Percentiles rank a stretch among this genome's conserved stretches.
Evolutionary conservation across 2,797 vertebrate species (phyloP).

Genomic region (Sebastes vulpes): DNA sequence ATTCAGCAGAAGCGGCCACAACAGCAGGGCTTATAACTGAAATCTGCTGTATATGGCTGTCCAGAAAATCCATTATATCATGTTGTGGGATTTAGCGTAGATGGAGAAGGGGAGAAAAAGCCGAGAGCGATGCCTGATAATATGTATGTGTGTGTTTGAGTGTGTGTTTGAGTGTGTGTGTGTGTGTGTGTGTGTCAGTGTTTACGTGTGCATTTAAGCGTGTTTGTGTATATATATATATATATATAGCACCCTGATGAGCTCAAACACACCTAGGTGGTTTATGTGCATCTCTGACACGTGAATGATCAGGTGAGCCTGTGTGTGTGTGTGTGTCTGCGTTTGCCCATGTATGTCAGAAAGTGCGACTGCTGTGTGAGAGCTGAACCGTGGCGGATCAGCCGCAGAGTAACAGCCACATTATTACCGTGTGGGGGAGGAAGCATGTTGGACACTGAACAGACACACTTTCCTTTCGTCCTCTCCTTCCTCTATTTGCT

Average conservation of each 20-base stretch:
- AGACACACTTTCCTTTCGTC: slow-evolving; percentile 1
- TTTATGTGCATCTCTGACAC: neutral
- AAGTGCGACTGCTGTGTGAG: slow-evolving; percentile 1
- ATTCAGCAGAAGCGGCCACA: neutral
- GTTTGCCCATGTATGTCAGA: neutral
- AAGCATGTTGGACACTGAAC: neutral
- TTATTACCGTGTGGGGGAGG: neutral
- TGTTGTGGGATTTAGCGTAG: slow-evolving; percentile 4
- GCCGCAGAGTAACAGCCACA: neutral
- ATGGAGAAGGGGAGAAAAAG: slow-evolving; percentile 1
- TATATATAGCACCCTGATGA: neutral
- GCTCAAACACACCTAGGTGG: too few relatives aligned
- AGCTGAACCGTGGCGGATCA: slow-evolving; percentile 1
- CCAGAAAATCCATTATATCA: slow-evolving; percentile 25
- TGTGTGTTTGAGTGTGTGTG: neutral
- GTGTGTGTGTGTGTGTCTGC: neutral
- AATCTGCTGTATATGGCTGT: neutral
- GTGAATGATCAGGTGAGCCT: neutral
- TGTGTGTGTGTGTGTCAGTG: neutral
- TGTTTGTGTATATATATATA: neutral
- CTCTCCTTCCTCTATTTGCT: neutral
- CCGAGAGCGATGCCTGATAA: neutral
- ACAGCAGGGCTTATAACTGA: slow-evolving; percentile 1
- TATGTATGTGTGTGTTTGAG: slow-evolving; percentile 4
- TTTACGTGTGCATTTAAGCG: neutral